Evolutionary conservation across 2,797 vertebrate species (phyloP), one percentile per base, ranked within the genome.

Genomic region (Chromobotia macracanthus): DNA sequence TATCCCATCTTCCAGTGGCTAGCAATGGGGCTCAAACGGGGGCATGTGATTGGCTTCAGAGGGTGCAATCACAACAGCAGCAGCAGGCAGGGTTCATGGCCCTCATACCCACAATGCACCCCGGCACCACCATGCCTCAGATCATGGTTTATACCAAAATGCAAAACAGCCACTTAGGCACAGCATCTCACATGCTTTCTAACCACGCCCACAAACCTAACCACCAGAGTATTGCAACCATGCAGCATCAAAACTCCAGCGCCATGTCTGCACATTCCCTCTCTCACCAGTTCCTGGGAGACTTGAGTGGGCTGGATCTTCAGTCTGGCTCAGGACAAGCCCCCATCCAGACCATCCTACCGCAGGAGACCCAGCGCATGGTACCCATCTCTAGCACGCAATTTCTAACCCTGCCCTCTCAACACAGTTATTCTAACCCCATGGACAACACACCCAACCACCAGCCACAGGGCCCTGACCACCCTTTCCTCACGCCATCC

Each of bases 361-460:
- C 97, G 0, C 97, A 95, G 89, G 97, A 99, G 80, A 92, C 92
- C 70, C 97, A 96, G 89, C 91, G 44, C 89, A 94, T 83, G 85
- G 77, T 56, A 93, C 80, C 86, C 93, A 82, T 88, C 93, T 77
- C 96, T 77, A 95, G 94, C 67, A 94, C 96, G 0, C 98, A 99
- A 92, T 99, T 98, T 85, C 92, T 99, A 65, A 99, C 98, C 0
- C 98, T 97, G 0, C 98, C 98, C 44, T 99, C 98, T 3, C 98
- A 99, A 87, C 98, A 99, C 90, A 98, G 97, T 86, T 97, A 96
- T 84, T 94, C 96, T 1, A 94, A 95, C 79, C 95, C 96, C 0
- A 92, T 97, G 92, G 97, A 99, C 84, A 97, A 96, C 91, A 98
- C 96, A 2, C 97, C 98, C 75, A 97, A 91, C 91, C 97, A 98